A percentile compares a stretch with the other conserved stretches of the same genome.
phyloP scores from a whole-genome alignment of 2,888 invertebrate species.

The Halictus quadricinctus region DNA sequence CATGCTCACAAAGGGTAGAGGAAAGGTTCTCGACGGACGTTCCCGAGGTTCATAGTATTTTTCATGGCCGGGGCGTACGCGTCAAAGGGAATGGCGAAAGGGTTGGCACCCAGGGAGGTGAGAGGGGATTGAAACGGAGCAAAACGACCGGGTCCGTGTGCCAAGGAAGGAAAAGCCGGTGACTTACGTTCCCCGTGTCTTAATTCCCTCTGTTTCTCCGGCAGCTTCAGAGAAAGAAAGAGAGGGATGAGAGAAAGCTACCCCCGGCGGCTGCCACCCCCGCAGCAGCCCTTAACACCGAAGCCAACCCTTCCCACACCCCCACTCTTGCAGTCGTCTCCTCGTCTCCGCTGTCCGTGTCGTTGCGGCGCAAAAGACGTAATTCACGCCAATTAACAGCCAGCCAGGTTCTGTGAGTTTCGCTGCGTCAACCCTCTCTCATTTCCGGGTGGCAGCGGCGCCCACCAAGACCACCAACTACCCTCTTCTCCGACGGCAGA shows the following conservation, averaged over 20 bases:
- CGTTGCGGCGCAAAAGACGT: constrained; percentile 71
- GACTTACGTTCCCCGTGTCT: constrained; percentile 43
- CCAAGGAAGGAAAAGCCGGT: constrained; percentile 20
- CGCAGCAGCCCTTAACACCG: constrained; percentile 19
- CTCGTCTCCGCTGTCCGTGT: constrained; percentile 49
- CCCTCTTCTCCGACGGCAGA: constrained; percentile 32
- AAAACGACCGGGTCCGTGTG: constrained; percentile 9
- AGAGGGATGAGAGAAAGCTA: neutral
- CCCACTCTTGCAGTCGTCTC: constrained; percentile 1
- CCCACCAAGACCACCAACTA: constrained; percentile 34
- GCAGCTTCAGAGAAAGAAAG: neutral
- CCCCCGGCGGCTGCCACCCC: neutral
- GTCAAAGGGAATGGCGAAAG: constrained; percentile 25
- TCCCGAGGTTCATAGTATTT: constrained; percentile 1
- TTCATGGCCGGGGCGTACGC: neutral
- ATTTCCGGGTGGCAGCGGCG: constrained; percentile 51
- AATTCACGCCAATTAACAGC: constrained; percentile 76
- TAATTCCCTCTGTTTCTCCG: constrained; percentile 49
- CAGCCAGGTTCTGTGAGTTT: constrained; percentile 61
- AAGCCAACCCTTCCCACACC: neutral
- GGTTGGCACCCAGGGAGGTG: neutral
- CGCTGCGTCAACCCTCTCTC: constrained; percentile 68
- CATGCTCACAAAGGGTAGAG: neutral
- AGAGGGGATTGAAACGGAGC: neutral
- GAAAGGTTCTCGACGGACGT: neutral